Evolutionary conservation across 2,888 invertebrate genomes (phyloP).

Genomic region (Peribatodes rhomboidaria): DNA sequence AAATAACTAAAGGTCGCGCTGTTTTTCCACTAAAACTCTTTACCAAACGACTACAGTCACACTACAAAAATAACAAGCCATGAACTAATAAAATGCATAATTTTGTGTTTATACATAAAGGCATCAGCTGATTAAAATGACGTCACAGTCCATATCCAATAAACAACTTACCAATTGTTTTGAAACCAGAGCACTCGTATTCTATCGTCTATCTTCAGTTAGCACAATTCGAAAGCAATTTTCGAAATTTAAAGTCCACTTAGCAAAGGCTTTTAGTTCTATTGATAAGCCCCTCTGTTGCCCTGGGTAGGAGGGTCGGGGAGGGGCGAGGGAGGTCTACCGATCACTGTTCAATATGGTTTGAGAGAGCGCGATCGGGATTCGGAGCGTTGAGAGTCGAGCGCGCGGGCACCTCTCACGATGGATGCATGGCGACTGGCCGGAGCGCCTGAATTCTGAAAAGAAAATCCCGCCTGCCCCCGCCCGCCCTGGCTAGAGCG

Average conservation of each 20-base stretch:
- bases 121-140: slow-evolving; percentile 44
- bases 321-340: slow-evolving; percentile 44
- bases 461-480: slow-evolving; percentile 46
- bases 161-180: slow-evolving; percentile 40
- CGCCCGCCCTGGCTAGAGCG: slow-evolving; percentile 74
- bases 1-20: slow-evolving; percentile 25
- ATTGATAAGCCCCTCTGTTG: slow-evolving; percentile 43
- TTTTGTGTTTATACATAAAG: neutral
- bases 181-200: slow-evolving; percentile 9
- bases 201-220: slow-evolving; percentile 21
- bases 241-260: slow-evolving; percentile 26
- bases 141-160: slow-evolving; percentile 16
- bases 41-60: slow-evolving; percentile 17
- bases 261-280: slow-evolving; percentile 37
- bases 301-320: slow-evolving; percentile 34
- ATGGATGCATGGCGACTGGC: slow-evolving; percentile 64
- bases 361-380: slow-evolving; percentile 50
- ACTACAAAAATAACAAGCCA: slow-evolving; percentile 9
- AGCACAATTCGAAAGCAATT: slow-evolving; percentile 26
- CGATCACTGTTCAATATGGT: slow-evolving; percentile 17
- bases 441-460: slow-evolving; percentile 22
- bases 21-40: slow-evolving; percentile 21
- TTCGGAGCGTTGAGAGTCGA: slow-evolving; percentile 29
- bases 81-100: neutral
- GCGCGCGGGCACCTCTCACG: slow-evolving; percentile 62